Conservation (phyloP, 2,113 vertebrate genomes). For the Brachyistius frenatus region DNA sequence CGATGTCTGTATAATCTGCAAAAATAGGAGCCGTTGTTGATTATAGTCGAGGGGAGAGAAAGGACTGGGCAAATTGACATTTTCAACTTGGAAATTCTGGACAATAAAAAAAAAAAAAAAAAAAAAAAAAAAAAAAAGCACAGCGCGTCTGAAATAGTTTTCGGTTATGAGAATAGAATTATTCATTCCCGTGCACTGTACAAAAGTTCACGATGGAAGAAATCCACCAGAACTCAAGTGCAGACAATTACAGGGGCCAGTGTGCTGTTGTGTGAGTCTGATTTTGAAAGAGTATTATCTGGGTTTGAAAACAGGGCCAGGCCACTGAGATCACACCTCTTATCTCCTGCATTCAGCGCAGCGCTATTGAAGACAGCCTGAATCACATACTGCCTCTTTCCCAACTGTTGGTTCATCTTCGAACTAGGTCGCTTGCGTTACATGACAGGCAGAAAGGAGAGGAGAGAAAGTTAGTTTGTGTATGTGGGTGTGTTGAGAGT, state of each 20-base stretch:
- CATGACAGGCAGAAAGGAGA: constrained; percentile 45
- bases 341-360: constrained; percentile 40
- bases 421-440: constrained; percentile 68
- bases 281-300: constrained; percentile 72
- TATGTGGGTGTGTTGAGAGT: constrained; percentile 42
- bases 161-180: constrained; percentile 69
- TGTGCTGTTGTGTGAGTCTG: constrained; percentile 64
- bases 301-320: constrained; percentile 74
- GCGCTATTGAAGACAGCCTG: constrained; percentile 44
- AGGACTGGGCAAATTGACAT: constrained; percentile 69
- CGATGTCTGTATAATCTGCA: constrained; percentile 77
- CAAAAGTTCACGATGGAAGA: constrained; percentile 68
- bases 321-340: constrained; percentile 69
- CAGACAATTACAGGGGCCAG: constrained; percentile 74
- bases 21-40: constrained; percentile 73
- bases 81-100: constrained; percentile 62
- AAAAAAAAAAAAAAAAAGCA: constrained; percentile 11
- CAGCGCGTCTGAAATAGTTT: constrained; percentile 44
- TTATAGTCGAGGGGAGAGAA: constrained; percentile 69
- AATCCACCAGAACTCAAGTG: constrained; percentile 67
- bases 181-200: constrained; percentile 65
- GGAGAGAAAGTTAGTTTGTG: constrained; percentile 44
- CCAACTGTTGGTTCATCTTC: constrained; percentile 58
- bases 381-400: constrained; percentile 53
- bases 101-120: constrained; percentile 40